Evolutionary conservation across 2,888 invertebrate genomes (phyloP), one percentile per base, ranked within the genome.

Genomic region (Callinectes sapidus): DNA sequence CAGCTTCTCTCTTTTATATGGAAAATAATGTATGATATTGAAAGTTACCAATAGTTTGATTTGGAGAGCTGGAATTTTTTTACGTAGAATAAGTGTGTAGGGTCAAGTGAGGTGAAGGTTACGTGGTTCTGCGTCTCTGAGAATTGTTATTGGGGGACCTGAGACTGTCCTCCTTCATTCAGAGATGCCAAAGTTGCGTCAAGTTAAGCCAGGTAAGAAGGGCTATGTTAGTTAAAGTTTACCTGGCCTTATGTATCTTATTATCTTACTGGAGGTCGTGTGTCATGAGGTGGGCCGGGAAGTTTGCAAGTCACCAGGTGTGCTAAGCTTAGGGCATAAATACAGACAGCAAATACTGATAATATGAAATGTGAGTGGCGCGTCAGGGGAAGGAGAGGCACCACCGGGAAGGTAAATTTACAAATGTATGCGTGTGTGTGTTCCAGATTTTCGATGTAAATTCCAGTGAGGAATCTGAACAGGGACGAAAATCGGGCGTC

Each of bases 391-490:
- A 16, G 81, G 35, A 71, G 71, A 81, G 81, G 81, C 81, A 8
- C 32, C 81, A 81, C 32, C 81, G 32, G 81, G 81, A 81, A 81
- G 35, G 35, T 81, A 81, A 81, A 81, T 81, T 81, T 81, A 35
- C 81, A 81, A 81, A 81, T 32, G 35, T 81, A 48, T 48, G 81
- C 28, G 81, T 81, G 32, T 14, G 81, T 35, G 81, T 81, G 32
- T 81, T 81, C 13, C 32, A 10, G 35, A 81, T 32, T 81, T 81
- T 35, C 81, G 81, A 81, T 81, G 32, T 32, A 81, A 81, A 81
- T 32, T 32, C 81, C 35, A 16, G 35, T 35, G 32, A 81, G 81
- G 35, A 81, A 35, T 32, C 81, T 32, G 35, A 35, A 81, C 35
- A 71, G 81, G 81, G 81, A 81, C 81, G 81, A 81, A 28, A 81